phyloP scores from a whole-genome alignment of 2,797 vertebrate genomes.

The Esox lucius region DNA sequence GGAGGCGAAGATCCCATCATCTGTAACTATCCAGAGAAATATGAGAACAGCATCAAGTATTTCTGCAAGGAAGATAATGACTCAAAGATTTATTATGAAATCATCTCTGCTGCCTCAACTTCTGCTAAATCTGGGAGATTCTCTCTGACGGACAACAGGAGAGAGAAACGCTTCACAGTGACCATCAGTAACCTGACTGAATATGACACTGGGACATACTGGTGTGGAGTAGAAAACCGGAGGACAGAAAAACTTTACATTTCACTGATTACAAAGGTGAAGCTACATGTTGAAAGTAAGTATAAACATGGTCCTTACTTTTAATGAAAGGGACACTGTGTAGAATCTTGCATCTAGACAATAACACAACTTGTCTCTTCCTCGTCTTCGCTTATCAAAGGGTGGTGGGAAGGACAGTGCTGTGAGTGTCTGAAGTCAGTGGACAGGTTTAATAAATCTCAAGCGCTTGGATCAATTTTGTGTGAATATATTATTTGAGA shows the following conservation, averaged over 20 bases:
- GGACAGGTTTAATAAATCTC: too few relatives aligned
- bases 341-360: too few relatives aligned
- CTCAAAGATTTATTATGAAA: too few relatives aligned
- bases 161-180: background rate
- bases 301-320: too few relatives aligned
- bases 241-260: background rate
- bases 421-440: too few relatives aligned
- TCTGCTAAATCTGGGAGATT: slow-evolving; percentile 5
- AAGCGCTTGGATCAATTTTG: too few relatives aligned
- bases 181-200: slow-evolving; percentile 25
- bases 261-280: background rate
- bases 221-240: slow-evolving; percentile 21
- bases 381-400: too few relatives aligned
- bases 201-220: slow-evolving; percentile 31
- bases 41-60: slow-evolving; percentile 20
- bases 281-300: background rate
- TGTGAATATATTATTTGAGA: too few relatives aligned
- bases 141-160: background rate
- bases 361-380: too few relatives aligned
- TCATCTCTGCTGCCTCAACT: background rate
- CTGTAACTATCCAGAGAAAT: slow-evolving; percentile 7
- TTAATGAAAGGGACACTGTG: too few relatives aligned
- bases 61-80: slow-evolving; percentile 21
- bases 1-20: slow-evolving; percentile 6
- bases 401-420: too few relatives aligned